A percentile compares a stretch with the other conserved stretches of the same genome.
These are phyloP conservation scores for Julus scandinavius DNA, from an alignment of 2,888 invertebrate species.

Conservation along the genomic window DNA sequence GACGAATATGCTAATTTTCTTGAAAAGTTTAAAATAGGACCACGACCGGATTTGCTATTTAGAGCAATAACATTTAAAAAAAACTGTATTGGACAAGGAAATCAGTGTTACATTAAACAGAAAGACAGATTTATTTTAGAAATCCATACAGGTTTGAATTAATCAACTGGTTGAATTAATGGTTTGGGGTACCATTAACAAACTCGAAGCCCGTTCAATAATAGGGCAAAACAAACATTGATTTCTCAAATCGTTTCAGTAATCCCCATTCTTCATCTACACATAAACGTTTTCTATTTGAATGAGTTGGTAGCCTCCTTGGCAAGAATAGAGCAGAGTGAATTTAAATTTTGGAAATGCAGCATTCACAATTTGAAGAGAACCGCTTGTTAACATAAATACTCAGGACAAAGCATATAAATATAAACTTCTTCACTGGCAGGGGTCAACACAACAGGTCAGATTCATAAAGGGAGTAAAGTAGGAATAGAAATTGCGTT, in stretches of 20 bases:
- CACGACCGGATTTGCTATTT: no score
- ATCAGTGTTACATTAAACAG: no score
- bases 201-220: no score
- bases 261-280: neutral
- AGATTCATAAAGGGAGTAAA: constrained; percentile 11
- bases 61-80: neutral
- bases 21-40: neutral
- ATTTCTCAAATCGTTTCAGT: no score
- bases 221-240: no score
- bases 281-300: neutral
- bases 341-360: neutral
- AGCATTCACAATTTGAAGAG: constrained; percentile 30
- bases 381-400: constrained; percentile 26
- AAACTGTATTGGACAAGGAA: neutral
- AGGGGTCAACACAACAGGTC: constrained; percentile 31
- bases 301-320: neutral
- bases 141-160: no score
- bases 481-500: constrained; percentile 5
- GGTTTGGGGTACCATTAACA: no score
- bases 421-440: constrained; percentile 10
- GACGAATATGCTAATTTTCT: constrained; percentile 22
- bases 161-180: no score
- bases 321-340: neutral
- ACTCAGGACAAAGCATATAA: neutral
- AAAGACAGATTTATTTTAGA: no score